Evolutionary conservation across 1,140 invertebrate species (phyloP).

Genomic region (Papilio dardanus): DNA sequence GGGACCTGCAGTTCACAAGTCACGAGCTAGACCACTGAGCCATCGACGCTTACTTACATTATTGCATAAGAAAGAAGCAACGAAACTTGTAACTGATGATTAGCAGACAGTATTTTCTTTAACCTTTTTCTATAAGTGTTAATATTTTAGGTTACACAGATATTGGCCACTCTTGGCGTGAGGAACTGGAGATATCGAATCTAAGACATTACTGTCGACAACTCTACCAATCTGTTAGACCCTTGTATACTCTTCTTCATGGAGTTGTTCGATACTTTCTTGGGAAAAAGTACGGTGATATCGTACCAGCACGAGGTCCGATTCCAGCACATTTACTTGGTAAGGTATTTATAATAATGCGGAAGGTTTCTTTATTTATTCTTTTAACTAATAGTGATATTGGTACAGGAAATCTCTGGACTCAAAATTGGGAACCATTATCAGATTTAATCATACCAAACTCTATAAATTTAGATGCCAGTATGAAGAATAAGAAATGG

Average conservation of each 20-base stretch:
- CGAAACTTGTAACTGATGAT: background rate
- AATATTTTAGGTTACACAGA: constrained; percentile 82
- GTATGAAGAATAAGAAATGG: constrained; percentile 82
- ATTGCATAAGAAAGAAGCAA: constrained; percentile 27
- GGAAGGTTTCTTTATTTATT: background rate
- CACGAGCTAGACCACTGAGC: too few species aligned
- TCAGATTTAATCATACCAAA: constrained; percentile 78
- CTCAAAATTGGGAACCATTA: constrained; percentile 84
- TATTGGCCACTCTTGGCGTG: constrained; percentile 84
- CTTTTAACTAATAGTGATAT: constrained; percentile 41
- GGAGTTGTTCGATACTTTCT: constrained; percentile 83
- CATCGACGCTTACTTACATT: too few species aligned
- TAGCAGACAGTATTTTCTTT: background rate
- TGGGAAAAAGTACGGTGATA: constrained; percentile 58
- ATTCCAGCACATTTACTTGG: constrained; percentile 77
- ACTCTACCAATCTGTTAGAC: constrained; percentile 84
- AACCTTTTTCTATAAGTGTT: background rate
- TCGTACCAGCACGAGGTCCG: constrained; percentile 74
- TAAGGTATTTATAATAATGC: constrained; percentile 38
- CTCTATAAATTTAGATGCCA: constrained; percentile 76
- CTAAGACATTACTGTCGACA: constrained; percentile 80
- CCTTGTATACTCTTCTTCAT: constrained; percentile 88
- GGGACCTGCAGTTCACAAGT: too few species aligned
- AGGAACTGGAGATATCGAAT: constrained; percentile 83
- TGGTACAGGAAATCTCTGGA: constrained; percentile 83